Conservation (phyloP, 2,797 vertebrate genomes). For the Tokudaia tokunoshimensis region DNA sequence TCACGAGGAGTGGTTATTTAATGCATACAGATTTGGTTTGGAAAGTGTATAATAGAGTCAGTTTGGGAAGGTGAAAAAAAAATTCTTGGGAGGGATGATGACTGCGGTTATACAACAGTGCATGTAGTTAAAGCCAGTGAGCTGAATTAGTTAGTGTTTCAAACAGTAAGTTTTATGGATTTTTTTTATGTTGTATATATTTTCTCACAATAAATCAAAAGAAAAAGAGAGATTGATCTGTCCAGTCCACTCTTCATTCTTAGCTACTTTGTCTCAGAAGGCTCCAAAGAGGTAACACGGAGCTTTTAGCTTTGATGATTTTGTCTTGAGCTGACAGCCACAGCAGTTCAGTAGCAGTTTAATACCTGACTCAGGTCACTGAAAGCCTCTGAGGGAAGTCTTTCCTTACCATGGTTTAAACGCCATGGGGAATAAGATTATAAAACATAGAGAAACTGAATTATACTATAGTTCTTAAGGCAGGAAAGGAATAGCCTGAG, state of each 20-base stretch:
- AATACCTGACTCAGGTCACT: neutral
- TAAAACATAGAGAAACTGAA: conserved; percentile 38
- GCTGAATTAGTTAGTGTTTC: neutral
- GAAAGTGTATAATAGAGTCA: neutral
- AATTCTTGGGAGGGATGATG: neutral
- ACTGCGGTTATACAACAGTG: neutral
- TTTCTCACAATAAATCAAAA: neutral
- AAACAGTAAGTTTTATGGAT: neutral
- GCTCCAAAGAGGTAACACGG: neutral
- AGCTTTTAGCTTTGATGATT: conserved; percentile 1
- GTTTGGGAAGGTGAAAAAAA: neutral
- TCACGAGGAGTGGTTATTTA: neutral
- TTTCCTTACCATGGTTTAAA: conserved; percentile 56
- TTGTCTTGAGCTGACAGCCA: neutral
- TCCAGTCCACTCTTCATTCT: neutral
- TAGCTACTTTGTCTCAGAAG: neutral
- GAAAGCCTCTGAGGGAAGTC: conserved; percentile 30
- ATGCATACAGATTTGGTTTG: neutral
- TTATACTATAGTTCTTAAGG: conserved; percentile 35
- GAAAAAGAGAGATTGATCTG: neutral
- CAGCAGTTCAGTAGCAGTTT: neutral
- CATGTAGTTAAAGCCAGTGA: neutral
- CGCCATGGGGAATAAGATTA: conserved; percentile 16
- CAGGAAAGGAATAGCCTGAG: neutral
- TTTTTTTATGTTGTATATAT: neutral